Evolutionary conservation across 2,888 invertebrate genomes (phyloP).

Genomic region (Habrosyne pyritoides): DNA sequence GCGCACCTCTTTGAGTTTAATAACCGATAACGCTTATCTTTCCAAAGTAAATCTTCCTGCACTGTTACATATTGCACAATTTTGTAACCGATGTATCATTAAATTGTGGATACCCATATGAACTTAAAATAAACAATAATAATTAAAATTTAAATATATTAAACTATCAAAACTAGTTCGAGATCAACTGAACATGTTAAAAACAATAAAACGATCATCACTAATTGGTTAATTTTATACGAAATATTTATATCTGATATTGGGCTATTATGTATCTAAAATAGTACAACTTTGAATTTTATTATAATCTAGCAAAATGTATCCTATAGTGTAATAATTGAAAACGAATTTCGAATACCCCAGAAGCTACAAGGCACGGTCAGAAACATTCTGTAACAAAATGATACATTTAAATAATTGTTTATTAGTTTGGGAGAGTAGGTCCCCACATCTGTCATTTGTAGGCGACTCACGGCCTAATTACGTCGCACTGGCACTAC

Average conservation of each 20-base stretch:
- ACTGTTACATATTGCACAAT: conserved; percentile 45
- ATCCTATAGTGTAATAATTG: not conserved
- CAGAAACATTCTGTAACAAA: not conserved
- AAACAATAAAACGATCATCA: not conserved
- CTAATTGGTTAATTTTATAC: conserved; percentile 1
- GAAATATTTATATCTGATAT: not conserved
- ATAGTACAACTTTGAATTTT: not conserved
- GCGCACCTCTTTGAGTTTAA: conserved; percentile 58
- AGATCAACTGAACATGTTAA: not conserved
- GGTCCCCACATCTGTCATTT: conserved; percentile 9
- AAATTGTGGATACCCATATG: not conserved
- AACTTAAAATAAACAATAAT: not conserved
- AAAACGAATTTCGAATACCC: not conserved
- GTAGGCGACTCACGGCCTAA: conserved; percentile 9
- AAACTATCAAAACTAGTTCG: not conserved
- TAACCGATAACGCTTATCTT: conserved; percentile 68
- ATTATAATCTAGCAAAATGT: not conserved
- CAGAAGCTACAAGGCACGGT: not conserved
- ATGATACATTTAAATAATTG: conserved; percentile 1
- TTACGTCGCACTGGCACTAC: conserved; percentile 16
- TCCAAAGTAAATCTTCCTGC: conserved; percentile 50
- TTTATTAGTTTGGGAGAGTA: conserved; percentile 2
- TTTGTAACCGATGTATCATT: conserved; percentile 11
- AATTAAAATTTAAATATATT: not conserved
- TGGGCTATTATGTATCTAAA: not conserved